These are phyloP conservation scores for Mythimna ferrago DNA, from an alignment of 2,888 invertebrate genomes.

Conservation along the genomic window DNA sequence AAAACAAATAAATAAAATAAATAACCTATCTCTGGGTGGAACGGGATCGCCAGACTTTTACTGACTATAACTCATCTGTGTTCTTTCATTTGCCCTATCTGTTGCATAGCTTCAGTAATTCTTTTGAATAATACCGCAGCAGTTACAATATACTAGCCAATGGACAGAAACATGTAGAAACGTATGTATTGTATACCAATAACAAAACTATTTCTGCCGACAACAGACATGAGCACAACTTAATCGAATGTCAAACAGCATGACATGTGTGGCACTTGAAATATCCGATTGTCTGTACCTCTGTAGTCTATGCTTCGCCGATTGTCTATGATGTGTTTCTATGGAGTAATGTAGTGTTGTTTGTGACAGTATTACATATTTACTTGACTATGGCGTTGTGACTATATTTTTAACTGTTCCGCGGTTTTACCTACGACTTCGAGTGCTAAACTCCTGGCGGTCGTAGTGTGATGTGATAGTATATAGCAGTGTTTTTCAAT, in stretches of 20 bases:
- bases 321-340: conserved; percentile 26
- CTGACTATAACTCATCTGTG: too few relatives aligned
- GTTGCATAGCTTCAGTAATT: too few relatives aligned
- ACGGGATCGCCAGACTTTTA: too few relatives aligned
- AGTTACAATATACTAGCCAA: background rate
- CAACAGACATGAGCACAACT: conserved; percentile 24
- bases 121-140: background rate
- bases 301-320: conserved; percentile 8
- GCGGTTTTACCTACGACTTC: too few relatives aligned
- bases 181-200: background rate
- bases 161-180: background rate
- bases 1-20: too few relatives aligned
- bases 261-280: conserved; percentile 36
- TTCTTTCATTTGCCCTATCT: too few relatives aligned
- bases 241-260: conserved; percentile 40
- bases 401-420: background rate
- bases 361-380: conserved; percentile 9
- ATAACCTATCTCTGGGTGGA: too few relatives aligned
- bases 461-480: too few relatives aligned
- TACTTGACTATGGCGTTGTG: background rate
- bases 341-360: background rate
- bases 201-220: conserved; percentile 22
- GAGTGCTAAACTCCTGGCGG: too few relatives aligned
- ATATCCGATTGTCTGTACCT: conserved; percentile 9
- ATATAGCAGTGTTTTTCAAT: too few relatives aligned